Evolutionary conservation across 1,140 invertebrate genomes (phyloP), one percentile per base, ranked within the genome.

Genomic region (Drosophila murphyi): DNA sequence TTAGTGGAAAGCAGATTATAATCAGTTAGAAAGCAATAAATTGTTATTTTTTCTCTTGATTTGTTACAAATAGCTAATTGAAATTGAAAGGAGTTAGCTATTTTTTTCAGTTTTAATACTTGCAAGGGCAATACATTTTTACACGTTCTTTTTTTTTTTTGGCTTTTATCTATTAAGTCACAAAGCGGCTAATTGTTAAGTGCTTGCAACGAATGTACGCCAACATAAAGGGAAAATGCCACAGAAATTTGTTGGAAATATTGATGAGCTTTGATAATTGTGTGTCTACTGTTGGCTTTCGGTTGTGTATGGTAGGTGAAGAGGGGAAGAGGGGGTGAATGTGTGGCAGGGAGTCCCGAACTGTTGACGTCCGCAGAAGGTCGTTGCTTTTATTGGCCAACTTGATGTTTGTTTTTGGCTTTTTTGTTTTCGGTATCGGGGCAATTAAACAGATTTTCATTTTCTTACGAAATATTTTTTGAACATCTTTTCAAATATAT

Each of bases 401-500:
- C 32, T 51, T 59, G 41, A 29, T 73, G 35, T 57, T 65, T 50
- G 54, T 31, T 59, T 37, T 56, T 5, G 47, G 37, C 41, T 52
- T 60, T 41, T 60, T 45, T 0, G 10, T 51, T 68, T 55, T 43
- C 45, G 39, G 28, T 57, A 54, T 55, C 39, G 51, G 70, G 50
- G 48, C 72, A 78, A 78, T 78, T 75, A 75, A 78, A 78, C 48
- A 50, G 67, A 72, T 78, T 76, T 76, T 72, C 45, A 78, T 67
- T 76, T 62, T 54, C 60, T 48, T 47, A 8, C 31, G 7, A 50
- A 31, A 31, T 29, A 10, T 64, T 41, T 56, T 47, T 55, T 34
- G 7, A 72, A 28, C 29, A 56, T 54, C 72, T 85, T 67, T 72
- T 67, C 12, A 51, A 39, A 41, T 57, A 20, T 10, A 6, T 10